A percentile compares a stretch with the other conserved stretches of the same genome.
Evolutionary conservation across 2,113 vertebrate species (phyloP).

Genomic region (human (Homo sapiens)): DNA sequence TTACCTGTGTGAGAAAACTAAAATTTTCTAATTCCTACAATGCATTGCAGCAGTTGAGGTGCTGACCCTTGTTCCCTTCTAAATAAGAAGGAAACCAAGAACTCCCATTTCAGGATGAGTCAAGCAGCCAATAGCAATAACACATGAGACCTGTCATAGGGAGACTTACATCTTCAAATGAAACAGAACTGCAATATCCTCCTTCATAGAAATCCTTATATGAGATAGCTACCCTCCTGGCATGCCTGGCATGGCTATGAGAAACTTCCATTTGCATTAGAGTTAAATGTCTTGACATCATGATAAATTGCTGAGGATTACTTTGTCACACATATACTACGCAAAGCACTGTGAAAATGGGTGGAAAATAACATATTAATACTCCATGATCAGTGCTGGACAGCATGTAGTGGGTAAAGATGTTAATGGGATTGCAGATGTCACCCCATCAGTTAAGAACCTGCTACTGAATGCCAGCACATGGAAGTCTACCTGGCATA

Average conservation of each 20-base stretch:
- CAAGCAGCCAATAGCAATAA: background rate
- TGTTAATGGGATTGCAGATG: background rate
- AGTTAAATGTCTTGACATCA: background rate
- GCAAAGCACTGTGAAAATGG: background rate
- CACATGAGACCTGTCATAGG: background rate
- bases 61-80: background rate
- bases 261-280: background rate
- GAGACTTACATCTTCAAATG: background rate
- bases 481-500: background rate
- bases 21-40: background rate
- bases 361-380: background rate
- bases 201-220: background rate
- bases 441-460: background rate
- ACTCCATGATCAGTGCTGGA: background rate
- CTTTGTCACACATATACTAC: background rate
- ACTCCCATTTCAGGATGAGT: background rate
- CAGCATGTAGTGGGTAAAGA: background rate
- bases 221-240: background rate
- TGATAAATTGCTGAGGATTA: background rate
- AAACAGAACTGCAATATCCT: background rate
- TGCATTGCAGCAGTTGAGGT: background rate
- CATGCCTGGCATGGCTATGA: background rate
- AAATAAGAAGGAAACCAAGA: conserved; percentile 35
- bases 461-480: background rate
- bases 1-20: background rate